Conservation (phyloP, 2,113 vertebrate genomes). For the Oreotragus oreotragus region DNA sequence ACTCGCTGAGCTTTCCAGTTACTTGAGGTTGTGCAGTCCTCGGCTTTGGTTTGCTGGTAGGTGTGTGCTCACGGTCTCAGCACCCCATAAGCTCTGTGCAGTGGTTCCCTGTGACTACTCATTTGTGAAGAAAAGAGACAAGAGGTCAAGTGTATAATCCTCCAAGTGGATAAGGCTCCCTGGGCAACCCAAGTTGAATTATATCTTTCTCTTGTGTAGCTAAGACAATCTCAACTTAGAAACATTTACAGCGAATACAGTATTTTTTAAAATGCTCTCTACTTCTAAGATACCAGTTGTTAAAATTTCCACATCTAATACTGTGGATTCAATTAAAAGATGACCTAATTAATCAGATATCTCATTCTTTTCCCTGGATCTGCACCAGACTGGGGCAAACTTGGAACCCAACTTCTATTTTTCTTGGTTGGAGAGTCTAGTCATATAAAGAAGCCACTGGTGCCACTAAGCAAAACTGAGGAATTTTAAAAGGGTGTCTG, state of each 20-base stretch:
- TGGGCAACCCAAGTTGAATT: background rate
- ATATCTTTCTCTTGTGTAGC: background rate
- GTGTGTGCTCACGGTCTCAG: fast-evolving
- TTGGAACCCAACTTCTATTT: background rate
- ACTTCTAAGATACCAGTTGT: background rate
- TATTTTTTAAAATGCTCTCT: background rate
- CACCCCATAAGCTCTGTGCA: background rate
- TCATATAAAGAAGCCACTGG: background rate
- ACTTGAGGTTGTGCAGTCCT: background rate
- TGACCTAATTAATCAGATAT: slow-evolving; percentile 19
- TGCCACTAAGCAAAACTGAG: background rate
- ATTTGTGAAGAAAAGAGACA: background rate
- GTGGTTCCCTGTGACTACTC: background rate
- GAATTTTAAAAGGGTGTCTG: background rate
- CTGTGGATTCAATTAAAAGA: slow-evolving; percentile 10
- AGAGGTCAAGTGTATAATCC: background rate
- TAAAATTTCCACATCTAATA: slow-evolving; percentile 3
- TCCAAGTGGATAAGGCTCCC: background rate
- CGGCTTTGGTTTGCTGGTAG: background rate
- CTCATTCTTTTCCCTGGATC: background rate
- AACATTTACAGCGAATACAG: background rate
- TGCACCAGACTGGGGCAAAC: background rate
- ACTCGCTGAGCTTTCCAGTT: background rate
- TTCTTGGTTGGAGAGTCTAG: background rate
- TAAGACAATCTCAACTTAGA: background rate